phyloP scores from a whole-genome alignment of 1,140 invertebrate species.

The Grapholita molesta region DNA sequence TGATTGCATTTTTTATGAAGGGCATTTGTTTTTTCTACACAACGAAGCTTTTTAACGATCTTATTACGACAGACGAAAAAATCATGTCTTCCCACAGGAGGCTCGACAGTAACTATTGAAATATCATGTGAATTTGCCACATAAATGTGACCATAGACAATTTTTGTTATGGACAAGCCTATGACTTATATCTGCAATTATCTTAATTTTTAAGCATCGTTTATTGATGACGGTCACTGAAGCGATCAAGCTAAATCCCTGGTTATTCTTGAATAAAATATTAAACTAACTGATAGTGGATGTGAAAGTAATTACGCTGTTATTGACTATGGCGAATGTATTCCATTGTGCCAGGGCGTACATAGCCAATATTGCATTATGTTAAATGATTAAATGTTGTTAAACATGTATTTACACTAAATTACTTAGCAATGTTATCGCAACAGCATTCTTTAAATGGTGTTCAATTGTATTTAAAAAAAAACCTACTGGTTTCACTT shows the following conservation, averaged over 20 bases:
- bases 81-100: conserved; percentile 8
- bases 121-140: not conserved
- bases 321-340: not conserved
- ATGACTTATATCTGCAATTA: no score
- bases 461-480: no score
- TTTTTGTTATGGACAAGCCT: not conserved
- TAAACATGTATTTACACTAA: not conserved
- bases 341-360: no score
- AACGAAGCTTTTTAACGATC: conserved; percentile 18
- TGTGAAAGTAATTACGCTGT: not conserved
- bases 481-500: no score
- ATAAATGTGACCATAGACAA: not conserved
- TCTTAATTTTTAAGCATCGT: not conserved
- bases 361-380: not conserved
- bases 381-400: no score
- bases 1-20: conserved; percentile 16
- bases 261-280: not conserved
- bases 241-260: not conserved
- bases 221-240: not conserved
- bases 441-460: no score
- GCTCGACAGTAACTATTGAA: not conserved
- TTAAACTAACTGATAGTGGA: not conserved
- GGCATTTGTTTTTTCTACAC: conserved; percentile 24
- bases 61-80: conserved; percentile 6
- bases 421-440: no score